Evolutionary conservation across 2,888 invertebrate species (phyloP).

Genomic region (Platycheirus albimanus): DNA sequence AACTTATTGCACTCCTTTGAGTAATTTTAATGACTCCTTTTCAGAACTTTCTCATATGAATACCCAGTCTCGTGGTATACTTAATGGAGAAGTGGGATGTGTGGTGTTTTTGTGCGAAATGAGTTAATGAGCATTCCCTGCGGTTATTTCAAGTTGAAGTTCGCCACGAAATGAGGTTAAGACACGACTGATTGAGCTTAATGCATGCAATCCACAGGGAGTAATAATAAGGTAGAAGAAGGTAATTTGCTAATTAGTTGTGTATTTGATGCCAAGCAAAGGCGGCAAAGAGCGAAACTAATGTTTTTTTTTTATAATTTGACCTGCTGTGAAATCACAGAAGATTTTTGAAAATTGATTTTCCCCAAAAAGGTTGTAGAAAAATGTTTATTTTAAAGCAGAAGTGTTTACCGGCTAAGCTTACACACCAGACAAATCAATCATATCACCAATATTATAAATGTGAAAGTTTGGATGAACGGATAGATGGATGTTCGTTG

Average conservation of each 20-base stretch:
- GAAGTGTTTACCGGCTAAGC: no score
- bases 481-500: no score
- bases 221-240: conserved; percentile 33
- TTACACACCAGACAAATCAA: no score
- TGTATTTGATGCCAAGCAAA: conserved; percentile 3
- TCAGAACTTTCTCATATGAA: conserved; percentile 19
- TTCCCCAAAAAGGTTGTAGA: no score
- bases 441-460: no score
- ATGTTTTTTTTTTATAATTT: background rate
- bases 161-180: conserved; percentile 45
- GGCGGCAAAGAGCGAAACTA: background rate
- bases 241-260: conserved; percentile 69
- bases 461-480: no score
- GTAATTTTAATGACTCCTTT: conserved; percentile 67
- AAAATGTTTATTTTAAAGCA: no score
- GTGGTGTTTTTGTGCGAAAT: conserved; percentile 21
- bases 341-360: no score
- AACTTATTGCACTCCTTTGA: conserved; percentile 72
- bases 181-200: conserved; percentile 32
- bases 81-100: conserved; percentile 8
- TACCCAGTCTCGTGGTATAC: no score
- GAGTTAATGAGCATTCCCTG: conserved; percentile 57
- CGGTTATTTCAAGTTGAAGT: conserved; percentile 55
- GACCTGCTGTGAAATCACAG: background rate
- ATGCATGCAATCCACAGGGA: conserved; percentile 49